Evolutionary conservation across 2,888 invertebrate species (phyloP).

Genomic region (Lasioglossum villosulum): DNA sequence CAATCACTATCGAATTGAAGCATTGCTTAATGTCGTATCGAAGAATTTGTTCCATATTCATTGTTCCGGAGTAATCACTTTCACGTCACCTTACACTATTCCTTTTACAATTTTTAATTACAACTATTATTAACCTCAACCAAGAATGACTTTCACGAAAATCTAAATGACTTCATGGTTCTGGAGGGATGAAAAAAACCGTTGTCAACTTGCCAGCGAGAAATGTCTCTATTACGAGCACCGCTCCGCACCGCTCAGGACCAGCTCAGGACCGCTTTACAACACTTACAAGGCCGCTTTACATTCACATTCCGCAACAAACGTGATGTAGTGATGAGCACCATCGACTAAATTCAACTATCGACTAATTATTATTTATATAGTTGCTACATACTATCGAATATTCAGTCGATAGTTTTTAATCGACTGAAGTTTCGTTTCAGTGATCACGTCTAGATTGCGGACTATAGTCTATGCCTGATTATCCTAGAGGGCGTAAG

Average conservation of each 20-base stretch:
- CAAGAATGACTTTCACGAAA: slow-evolving; percentile 68
- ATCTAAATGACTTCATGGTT: slow-evolving; percentile 64
- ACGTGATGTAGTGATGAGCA: too few relatives aligned
- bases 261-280: background rate
- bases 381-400: too few relatives aligned
- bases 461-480: too few relatives aligned
- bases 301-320: too few relatives aligned
- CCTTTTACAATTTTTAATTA: slow-evolving; percentile 45
- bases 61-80: slow-evolving; percentile 40
- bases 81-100: slow-evolving; percentile 44
- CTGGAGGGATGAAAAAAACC: slow-evolving; percentile 45
- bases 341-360: too few relatives aligned
- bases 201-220: slow-evolving; percentile 19
- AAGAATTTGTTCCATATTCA: slow-evolving; percentile 61
- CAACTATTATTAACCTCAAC: slow-evolving; percentile 65
- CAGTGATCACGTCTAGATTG: too few relatives aligned
- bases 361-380: too few relatives aligned
- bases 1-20: slow-evolving; percentile 63
- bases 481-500: too few relatives aligned
- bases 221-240: slow-evolving; percentile 31
- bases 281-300: too few relatives aligned
- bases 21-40: slow-evolving; percentile 53
- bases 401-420: too few relatives aligned
- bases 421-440: too few relatives aligned
- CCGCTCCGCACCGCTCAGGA: too few relatives aligned